A percentile compares a stretch with the other conserved stretches of the same genome.
These are phyloP conservation scores for Lepilemur septentrionalis DNA, from an alignment of 2,797 vertebrate species.

Conservation along the genomic window DNA sequence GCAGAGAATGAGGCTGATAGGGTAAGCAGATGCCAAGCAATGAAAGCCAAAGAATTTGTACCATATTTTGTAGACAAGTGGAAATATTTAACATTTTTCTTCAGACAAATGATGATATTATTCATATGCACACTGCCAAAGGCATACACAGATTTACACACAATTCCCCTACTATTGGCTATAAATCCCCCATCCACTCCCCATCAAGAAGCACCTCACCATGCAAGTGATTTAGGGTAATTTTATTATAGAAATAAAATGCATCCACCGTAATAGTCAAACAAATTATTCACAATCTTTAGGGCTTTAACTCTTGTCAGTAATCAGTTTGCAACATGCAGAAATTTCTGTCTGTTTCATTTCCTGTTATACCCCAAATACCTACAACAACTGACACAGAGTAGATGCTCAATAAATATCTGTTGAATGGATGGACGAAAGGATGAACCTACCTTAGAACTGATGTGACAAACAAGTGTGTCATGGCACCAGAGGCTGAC, in stretches of 20 bases:
- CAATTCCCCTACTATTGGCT: background rate
- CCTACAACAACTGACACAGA: background rate
- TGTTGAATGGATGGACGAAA: background rate
- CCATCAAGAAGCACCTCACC: constrained; percentile 11
- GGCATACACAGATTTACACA: constrained; percentile 35
- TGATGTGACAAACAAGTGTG: constrained; percentile 1
- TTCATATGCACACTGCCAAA: constrained; percentile 38
- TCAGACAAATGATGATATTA: background rate
- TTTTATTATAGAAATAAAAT: constrained; percentile 64
- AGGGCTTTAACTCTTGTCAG: constrained; percentile 15
- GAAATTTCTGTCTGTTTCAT: constrained; percentile 30
- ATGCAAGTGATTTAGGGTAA: constrained; percentile 62
- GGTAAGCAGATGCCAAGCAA: background rate
- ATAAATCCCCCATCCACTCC: constrained; percentile 48
- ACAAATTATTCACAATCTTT: constrained; percentile 50
- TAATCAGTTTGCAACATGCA: constrained; percentile 42
- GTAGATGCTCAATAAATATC: constrained; percentile 50
- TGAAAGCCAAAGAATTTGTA: background rate
- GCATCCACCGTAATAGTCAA: constrained; percentile 37
- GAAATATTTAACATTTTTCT: constrained; percentile 34
- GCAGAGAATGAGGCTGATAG: background rate
- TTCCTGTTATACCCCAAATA: background rate
- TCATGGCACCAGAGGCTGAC: constrained; percentile 6
- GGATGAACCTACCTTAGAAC: background rate
- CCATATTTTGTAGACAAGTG: background rate